Conservation (phyloP, 2,888 invertebrate genomes). For the Lottia gigantea region DNA sequence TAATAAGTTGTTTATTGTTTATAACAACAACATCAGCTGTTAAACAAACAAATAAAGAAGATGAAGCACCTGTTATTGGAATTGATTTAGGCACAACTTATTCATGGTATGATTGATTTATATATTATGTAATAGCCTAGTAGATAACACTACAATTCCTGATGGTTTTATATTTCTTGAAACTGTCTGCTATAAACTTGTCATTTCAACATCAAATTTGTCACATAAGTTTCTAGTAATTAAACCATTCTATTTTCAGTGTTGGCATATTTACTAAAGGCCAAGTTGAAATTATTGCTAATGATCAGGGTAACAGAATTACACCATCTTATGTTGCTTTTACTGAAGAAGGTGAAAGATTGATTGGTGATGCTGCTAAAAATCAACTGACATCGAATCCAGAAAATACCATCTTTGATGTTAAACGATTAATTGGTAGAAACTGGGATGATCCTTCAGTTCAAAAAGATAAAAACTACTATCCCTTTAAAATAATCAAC, state of each 20-base stretch:
- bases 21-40: neutral
- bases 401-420: slow-evolving; percentile 98
- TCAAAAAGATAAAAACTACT: slow-evolving; percentile 94
- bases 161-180: too few species aligned
- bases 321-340: slow-evolving; percentile 98
- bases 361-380: slow-evolving; percentile 98
- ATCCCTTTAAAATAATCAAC: slow-evolving; percentile 91
- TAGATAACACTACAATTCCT: too few species aligned
- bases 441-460: slow-evolving; percentile 94
- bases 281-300: slow-evolving; percentile 96
- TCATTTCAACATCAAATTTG: too few species aligned
- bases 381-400: slow-evolving; percentile 99
- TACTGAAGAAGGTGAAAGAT: slow-evolving; percentile 91
- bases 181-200: too few species aligned
- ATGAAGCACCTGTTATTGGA: slow-evolving; percentile 93
- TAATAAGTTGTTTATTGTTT: neutral
- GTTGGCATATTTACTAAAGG: slow-evolving; percentile 86
- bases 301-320: slow-evolving; percentile 98
- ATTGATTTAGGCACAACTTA: slow-evolving; percentile 98
- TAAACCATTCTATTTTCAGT: slow-evolving; percentile 41
- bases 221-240: too few species aligned
- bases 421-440: slow-evolving; percentile 96
- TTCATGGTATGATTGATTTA: slow-evolving; percentile 91
- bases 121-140: too few species aligned
- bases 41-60: neutral